Base-by-base conservation (phyloP, 2,888 invertebrate species). In the Ectropis crepuscularia region DNA sequence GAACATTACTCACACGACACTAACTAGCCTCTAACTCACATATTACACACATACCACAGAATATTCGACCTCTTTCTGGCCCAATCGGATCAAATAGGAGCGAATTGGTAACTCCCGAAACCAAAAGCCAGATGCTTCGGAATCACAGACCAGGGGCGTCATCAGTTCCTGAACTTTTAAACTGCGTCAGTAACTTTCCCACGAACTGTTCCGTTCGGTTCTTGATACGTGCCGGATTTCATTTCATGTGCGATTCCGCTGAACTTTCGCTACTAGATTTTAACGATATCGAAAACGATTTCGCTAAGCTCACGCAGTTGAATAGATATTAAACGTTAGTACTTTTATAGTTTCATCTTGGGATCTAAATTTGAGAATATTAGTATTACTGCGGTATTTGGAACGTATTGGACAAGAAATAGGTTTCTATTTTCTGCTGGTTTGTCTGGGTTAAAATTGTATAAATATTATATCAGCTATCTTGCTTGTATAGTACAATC, bases 121-220 rank as follows among this genome's bases (percentile, higher is more conserved):
- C 16, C 16, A 28, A 28, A 28, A 28, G 16, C 16, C 41, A 41
- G 51, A 39, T 41, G 16, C 43, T 43, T 16, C 12, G 28, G 43
- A 48, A 10, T 2, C 45, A 38, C n/a, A 58, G 43, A 36, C 8
- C 46, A 38, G 42, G 11, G 55, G 57, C 53, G 48, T 50, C 62
- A 49, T 28, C 48, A 47, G 63, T 64, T 67, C 57, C 46, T 54
- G 53, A 63, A 70, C 58, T 69, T 73, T 65, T 67, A 54, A 58
- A 65, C 62, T 61, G 57, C 61, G 63, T 53, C 55, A 67, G 49
- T 57, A 48, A 63, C 58, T 66, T 69, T 28, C 8, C 12, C 49
- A 38, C 12, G 38, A 37, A 42, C 57, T 42, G 53, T 54, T 61
- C 61, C 5, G 48, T 54, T 54, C 48, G 43, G 48, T 49, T 54